Conservation (phyloP, 2,113 vertebrate species). For the Oncorhynchus nerka region DNA sequence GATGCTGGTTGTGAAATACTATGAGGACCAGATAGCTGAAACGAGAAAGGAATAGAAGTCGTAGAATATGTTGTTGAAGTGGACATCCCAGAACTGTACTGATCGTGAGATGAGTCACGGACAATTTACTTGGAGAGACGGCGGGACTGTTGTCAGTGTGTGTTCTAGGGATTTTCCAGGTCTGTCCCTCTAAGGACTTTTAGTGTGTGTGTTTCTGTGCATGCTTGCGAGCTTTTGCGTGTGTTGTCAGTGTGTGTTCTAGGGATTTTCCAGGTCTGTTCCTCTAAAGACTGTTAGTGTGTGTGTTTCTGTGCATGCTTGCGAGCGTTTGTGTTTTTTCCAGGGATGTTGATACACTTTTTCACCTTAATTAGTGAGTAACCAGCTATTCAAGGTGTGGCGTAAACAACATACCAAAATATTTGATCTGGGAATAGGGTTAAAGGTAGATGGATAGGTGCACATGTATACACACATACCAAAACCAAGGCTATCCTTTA, state of each 20-base stretch:
- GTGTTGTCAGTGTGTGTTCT: background rate
- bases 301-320: background rate
- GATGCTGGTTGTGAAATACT: background rate
- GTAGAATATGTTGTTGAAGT: background rate
- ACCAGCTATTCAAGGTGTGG: background rate
- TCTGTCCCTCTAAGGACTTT: background rate
- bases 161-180: background rate
- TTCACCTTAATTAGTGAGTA: background rate
- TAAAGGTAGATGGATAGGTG: background rate
- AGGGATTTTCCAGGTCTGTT: too few species aligned
- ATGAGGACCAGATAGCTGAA: background rate
- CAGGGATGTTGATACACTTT: background rate
- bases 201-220: background rate
- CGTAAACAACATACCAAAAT: background rate
- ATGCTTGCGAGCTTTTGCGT: background rate
- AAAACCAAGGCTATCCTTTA: background rate
- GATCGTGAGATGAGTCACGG: too few species aligned
- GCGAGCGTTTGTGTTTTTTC: background rate
- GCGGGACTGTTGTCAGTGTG: background rate
- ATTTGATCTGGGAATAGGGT: background rate
- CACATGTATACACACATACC: background rate
- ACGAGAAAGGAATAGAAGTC: background rate
- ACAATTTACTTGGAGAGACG: too few species aligned
- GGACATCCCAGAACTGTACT: background rate
- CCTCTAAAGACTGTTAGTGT: background rate